phyloP scores from a whole-genome alignment of 2,888 invertebrate genomes.

The Watsonalla binaria region DNA sequence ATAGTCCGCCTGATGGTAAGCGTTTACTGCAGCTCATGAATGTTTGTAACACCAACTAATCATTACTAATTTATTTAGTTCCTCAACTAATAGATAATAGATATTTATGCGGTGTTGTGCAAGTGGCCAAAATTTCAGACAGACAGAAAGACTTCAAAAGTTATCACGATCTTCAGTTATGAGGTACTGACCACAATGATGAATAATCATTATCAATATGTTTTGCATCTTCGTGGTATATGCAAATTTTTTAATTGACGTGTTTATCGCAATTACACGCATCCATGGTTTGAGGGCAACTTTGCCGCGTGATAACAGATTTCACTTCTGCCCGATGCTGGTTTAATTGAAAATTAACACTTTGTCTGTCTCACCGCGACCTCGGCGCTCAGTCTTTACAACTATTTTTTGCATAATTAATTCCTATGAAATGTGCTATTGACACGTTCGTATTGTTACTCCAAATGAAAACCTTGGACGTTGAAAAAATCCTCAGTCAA shows the following conservation, averaged over 20 bases:
- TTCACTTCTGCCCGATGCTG: slow-evolving; percentile 68
- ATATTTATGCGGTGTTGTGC: too few relatives aligned
- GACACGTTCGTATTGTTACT: slow-evolving; percentile 67
- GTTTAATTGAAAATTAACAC: slow-evolving; percentile 58
- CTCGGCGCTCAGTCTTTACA: slow-evolving; percentile 28
- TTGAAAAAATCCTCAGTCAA: slow-evolving; percentile 58
- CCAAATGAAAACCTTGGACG: slow-evolving; percentile 60
- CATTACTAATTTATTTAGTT: too few relatives aligned
- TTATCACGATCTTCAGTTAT: too few relatives aligned
- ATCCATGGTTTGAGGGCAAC: slow-evolving; percentile 67
- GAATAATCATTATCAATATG: slow-evolving; percentile 14
- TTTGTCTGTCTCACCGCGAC: slow-evolving; percentile 35
- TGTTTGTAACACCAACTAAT: too few relatives aligned
- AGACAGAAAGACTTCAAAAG: too few relatives aligned
- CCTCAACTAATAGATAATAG: too few relatives aligned
- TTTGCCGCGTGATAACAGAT: slow-evolving; percentile 50
- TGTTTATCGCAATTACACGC: slow-evolving; percentile 73
- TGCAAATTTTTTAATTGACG: slow-evolving; percentile 61
- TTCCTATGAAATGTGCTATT: slow-evolving; percentile 56
- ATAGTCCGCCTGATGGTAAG: too few relatives aligned
- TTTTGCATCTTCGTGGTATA: slow-evolving; percentile 30
- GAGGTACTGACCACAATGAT: too few relatives aligned
- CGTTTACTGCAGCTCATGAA: too few relatives aligned
- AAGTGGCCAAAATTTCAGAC: too few relatives aligned
- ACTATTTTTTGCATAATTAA: slow-evolving; percentile 58